These are phyloP conservation scores for Limnephilus marmoratus DNA, from an alignment of 2,888 invertebrate species.

Conservation along the genomic window DNA sequence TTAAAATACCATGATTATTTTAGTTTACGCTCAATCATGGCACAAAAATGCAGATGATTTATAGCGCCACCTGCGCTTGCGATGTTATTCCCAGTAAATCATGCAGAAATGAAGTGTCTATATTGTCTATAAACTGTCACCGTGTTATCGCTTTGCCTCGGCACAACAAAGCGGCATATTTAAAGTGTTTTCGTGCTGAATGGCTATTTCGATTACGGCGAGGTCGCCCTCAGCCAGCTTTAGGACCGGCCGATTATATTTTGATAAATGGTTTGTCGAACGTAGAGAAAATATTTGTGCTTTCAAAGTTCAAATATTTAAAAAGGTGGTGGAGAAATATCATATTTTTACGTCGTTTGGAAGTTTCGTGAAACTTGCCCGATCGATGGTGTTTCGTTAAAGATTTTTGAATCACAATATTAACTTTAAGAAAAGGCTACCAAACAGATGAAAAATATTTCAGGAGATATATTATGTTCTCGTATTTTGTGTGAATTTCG, in stretches of 20 bases:
- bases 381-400: too few relatives aligned
- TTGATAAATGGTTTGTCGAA: conserved; percentile 6
- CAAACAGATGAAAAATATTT: too few relatives aligned
- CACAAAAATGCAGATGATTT: neutral
- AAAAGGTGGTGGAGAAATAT: neutral
- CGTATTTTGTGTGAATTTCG: too few relatives aligned
- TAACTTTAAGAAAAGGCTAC: too few relatives aligned
- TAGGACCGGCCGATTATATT: neutral
- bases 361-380: too few relatives aligned
- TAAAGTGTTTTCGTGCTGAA: conserved; percentile 16
- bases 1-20: neutral
- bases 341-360: too few relatives aligned
- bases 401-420: too few relatives aligned
- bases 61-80: neutral
- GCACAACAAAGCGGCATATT: conserved; percentile 6
- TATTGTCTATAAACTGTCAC: neutral
- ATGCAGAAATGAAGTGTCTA: neutral
- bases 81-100: neutral
- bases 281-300: neutral
- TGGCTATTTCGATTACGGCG: neutral
- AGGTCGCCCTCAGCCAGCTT: neutral
- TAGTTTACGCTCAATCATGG: neutral
- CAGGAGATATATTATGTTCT: too few relatives aligned
- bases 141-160: neutral
- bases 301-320: neutral